phyloP scores from a whole-genome alignment of 2,888 invertebrate genomes.

The Coelogynopora nodosa region DNA sequence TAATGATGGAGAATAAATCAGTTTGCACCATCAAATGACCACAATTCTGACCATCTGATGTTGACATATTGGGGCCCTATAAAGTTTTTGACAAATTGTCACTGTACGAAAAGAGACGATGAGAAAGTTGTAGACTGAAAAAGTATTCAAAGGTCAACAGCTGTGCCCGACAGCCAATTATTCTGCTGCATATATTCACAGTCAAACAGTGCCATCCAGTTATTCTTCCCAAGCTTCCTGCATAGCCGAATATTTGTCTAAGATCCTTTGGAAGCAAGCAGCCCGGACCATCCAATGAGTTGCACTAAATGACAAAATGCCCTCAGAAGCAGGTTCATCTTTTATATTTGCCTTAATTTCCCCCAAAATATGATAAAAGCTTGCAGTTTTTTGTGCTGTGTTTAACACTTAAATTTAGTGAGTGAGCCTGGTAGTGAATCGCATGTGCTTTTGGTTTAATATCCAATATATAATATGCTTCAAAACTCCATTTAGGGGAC shows the following conservation, averaged over 20 bases:
- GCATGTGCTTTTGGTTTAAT: not conserved
- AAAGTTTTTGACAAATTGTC: conserved; percentile 42
- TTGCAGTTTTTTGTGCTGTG: not conserved
- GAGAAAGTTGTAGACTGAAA: conserved; percentile 4
- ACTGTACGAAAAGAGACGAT: not conserved
- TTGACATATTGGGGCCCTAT: conserved; percentile 37
- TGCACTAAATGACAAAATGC: not conserved
- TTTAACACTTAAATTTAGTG: not conserved
- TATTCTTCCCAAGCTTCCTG: conserved; percentile 26
- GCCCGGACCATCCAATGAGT: not conserved
- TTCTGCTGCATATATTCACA: conserved; percentile 13
- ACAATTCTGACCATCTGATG: conserved; percentile 42
- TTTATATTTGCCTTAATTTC: not conserved
- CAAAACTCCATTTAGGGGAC: not conserved
- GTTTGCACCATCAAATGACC: conserved; percentile 40
- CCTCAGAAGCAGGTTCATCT: not conserved
- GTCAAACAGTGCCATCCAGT: conserved; percentile 31
- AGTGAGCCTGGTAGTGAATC: not conserved
- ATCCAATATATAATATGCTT: not conserved
- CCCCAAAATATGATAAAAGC: not conserved
- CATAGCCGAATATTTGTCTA: not conserved
- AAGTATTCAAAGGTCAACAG: not conserved
- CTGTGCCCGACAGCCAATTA: conserved; percentile 6
- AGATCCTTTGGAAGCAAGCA: not conserved
- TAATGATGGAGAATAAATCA: not conserved